Conservation (phyloP, 1,140 invertebrate genomes). For the Spodoptera frugiperda region DNA sequence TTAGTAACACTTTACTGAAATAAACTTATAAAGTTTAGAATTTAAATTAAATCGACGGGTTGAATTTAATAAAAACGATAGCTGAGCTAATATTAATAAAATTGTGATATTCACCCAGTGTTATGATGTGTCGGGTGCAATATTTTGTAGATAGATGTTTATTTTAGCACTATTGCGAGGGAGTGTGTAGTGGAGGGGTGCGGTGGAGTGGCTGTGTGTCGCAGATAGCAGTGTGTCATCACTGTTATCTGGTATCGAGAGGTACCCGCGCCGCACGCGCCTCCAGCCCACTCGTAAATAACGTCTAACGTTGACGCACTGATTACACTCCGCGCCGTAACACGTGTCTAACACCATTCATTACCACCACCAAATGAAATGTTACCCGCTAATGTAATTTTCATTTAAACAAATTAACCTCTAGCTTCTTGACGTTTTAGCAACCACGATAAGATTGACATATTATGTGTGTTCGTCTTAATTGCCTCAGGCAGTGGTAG, state of each 20-base stretch:
- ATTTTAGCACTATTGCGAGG: constrained; percentile 17
- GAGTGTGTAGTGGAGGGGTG: neutral
- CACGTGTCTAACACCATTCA: constrained; percentile 19
- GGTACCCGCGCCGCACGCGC: constrained; percentile 19
- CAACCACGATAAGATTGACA: constrained; percentile 6
- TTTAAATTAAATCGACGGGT: neutral
- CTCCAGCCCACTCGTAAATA: constrained; percentile 7
- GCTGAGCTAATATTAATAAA: neutral
- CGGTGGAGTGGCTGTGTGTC: constrained; percentile 46
- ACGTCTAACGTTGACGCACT: constrained; percentile 33
- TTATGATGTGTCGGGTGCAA: constrained; percentile 8
- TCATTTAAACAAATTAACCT: constrained; percentile 3
- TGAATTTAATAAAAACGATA: neutral
- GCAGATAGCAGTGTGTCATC: constrained; percentile 53
- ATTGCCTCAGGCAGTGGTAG: neutral
- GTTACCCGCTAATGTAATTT: constrained; percentile 2
- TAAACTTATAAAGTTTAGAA: too few species aligned
- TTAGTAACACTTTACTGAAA: neutral
- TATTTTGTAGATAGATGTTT: constrained; percentile 22
- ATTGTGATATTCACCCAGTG: neutral
- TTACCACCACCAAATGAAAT: constrained; percentile 3
- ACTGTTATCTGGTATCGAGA: constrained; percentile 24
- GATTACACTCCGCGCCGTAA: constrained; percentile 16
- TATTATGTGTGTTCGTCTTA: neutral
- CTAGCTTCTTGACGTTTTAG: neutral